phyloP scores from a whole-genome alignment of 92 coral and sea anemone genomes.

The Zoanthus gigantus region DNA sequence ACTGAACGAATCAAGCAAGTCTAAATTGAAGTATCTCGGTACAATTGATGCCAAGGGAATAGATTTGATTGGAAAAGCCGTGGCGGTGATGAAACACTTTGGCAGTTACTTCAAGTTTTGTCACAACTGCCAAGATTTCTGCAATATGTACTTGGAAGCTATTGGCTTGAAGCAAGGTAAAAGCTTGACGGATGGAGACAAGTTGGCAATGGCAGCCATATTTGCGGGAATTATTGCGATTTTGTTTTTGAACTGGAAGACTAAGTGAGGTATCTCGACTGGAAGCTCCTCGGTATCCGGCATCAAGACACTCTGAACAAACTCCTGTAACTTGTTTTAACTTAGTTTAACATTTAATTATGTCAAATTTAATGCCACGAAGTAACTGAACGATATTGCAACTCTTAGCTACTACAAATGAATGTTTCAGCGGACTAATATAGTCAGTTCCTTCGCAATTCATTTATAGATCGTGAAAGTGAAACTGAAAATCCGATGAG shows the following conservation, averaged over 20 bases:
- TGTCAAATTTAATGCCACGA: too few species aligned
- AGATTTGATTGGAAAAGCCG: conserved; percentile 48
- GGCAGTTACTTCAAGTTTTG: conserved; percentile 71
- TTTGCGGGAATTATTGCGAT: neutral
- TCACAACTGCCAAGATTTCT: conserved; percentile 70
- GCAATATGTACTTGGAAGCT: conserved; percentile 63
- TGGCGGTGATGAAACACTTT: conserved; percentile 63
- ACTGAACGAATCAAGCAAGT: neutral
- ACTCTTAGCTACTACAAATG: too few species aligned
- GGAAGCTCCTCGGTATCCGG: neutral
- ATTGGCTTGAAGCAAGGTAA: conserved; percentile 55
- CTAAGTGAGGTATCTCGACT: neutral
- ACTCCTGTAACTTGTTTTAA: too few species aligned
- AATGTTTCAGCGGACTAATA: too few species aligned
- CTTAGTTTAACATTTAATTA: too few species aligned
- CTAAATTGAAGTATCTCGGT: conserved; percentile 58
- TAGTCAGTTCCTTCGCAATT: too few species aligned
- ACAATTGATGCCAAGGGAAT: conserved; percentile 24
- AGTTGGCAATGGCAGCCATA: neutral
- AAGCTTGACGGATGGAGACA: conserved; percentile 6
- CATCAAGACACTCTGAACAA: neutral
- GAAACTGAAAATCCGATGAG: too few species aligned
- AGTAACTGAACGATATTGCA: too few species aligned
- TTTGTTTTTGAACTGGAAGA: neutral
- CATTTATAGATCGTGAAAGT: too few species aligned